Base-by-base conservation (phyloP, 1,140 invertebrate genomes). In the Anastrepha ludens region DNA sequence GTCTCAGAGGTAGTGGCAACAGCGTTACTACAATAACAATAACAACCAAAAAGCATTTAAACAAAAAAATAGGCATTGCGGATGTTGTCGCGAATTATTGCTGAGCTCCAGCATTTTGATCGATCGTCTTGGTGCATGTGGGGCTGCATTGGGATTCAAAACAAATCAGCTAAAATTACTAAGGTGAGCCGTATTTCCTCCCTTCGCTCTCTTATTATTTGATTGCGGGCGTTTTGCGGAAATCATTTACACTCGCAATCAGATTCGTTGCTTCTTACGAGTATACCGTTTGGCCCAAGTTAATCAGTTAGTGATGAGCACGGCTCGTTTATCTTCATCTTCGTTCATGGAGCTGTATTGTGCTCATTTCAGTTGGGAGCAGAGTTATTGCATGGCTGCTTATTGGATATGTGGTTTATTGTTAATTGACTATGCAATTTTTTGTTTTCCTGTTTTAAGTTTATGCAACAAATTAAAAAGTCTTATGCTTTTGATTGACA, bases 251-350 rank as follows among this genome's bases (percentile, higher is more conserved):
- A 74, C 41, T 67, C 13, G 65, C 65, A 55, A 6, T 8, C 50
- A 55, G 50, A 55, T 55, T 55, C 50, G 50, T 55, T 29, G 6
- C n/a, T 65, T 20, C 7, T 20, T 39, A n/a, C 41, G 29, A 9
- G 65, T 20, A 9, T 41, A 55, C 6, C 39, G 67, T 74, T 74
- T 2, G 41, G 3, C 39, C 67, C 41, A 74, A 74, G 41, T 74
- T 47, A 8, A 17, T 17, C 39, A 5, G 41, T n/a, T 39, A 41
- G 20, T 2, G 13, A 67, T 20, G 39, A 13, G 65, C 29, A 39
- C 13, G 44, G 67, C 67, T 74, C 67, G 67, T 74, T 44, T 41
- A 74, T 74, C 67, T 74, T 74, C 67, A 74, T 74, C 67, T 74
- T 39, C 67, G 39, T 41, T 41, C 39, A 6, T 74, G 29, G 65